Evolutionary conservation across 2,113 vertebrate genomes (phyloP).

Genomic region (Hypanus sabinus): DNA sequence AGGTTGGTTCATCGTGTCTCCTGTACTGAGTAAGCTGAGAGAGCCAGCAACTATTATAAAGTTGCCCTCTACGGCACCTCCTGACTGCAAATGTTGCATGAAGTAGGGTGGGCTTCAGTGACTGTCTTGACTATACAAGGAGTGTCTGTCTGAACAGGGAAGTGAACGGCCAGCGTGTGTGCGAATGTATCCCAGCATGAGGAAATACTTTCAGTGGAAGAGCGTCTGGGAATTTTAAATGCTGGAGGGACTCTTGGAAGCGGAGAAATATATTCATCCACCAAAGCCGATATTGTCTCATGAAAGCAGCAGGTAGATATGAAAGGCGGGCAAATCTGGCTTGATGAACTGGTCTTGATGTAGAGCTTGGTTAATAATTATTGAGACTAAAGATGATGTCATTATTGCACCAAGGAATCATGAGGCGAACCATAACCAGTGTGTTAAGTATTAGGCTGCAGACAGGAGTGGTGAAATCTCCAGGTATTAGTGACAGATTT

Average conservation of each 20-base stretch:
- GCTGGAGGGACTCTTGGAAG: background rate
- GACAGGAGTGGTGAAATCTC: background rate
- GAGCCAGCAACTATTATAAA: background rate
- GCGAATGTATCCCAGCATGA: background rate
- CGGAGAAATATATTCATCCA: background rate
- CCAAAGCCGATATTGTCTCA: too few species aligned
- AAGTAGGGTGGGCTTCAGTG: background rate
- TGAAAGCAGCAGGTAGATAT: too few species aligned
- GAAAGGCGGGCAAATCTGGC: too few species aligned
- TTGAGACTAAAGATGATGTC: background rate
- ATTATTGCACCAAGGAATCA: too few species aligned
- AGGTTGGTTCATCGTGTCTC: background rate
- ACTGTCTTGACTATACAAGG: background rate
- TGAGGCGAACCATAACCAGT: background rate
- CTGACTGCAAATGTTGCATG: background rate
- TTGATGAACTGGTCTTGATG: background rate
- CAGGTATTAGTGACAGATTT: background rate
- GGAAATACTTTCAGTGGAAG: background rate
- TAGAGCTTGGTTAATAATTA: background rate
- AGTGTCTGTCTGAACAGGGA: background rate
- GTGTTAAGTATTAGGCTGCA: background rate
- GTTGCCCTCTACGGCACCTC: background rate
- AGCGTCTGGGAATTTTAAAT: background rate
- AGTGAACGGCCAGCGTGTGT: background rate
- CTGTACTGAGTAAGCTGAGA: too few species aligned